Percentiles rank a stretch among this genome's conserved stretches.
These are phyloP conservation scores for Pachyrhynchus sulphureomaculatus DNA, from an alignment of 1,140 invertebrate species.

Conservation along the genomic window DNA sequence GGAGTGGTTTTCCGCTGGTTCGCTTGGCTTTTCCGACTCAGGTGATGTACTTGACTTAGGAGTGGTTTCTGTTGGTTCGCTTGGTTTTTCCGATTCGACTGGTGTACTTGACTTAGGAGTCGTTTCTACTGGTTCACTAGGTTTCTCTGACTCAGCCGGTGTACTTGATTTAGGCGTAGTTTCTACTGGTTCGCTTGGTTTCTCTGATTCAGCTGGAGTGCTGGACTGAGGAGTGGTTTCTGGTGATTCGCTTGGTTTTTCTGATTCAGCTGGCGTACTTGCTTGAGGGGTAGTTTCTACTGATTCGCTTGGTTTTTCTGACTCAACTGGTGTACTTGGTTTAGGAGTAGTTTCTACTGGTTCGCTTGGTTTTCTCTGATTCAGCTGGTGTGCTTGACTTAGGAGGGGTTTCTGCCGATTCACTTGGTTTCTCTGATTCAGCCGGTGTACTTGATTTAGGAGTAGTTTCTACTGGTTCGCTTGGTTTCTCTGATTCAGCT, in stretches of 20 bases:
- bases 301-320: background rate
- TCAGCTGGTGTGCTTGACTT: background rate
- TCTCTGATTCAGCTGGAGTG: background rate
- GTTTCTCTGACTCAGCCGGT: background rate
- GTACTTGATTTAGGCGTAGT: background rate
- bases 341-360: background rate
- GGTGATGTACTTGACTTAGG: background rate
- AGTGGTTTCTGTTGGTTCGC: background rate
- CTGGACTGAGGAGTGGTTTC: background rate
- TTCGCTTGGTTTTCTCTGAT: background rate
- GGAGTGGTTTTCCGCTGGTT: background rate
- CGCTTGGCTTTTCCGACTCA: background rate
- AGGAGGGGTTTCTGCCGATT: background rate
- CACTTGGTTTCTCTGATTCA: background rate
- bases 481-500: background rate
- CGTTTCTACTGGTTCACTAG: background rate
- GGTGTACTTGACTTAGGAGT: background rate
- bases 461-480: conserved; percentile 12
- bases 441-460: background rate
- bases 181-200: background rate
- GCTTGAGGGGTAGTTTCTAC: background rate
- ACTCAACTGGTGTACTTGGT: background rate
- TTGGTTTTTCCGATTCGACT: background rate
- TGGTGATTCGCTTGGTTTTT: background rate
- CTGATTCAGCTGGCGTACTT: background rate